These are phyloP conservation scores for Ophonus ardosiacus DNA, from an alignment of 2,888 invertebrate genomes.

Conservation along the genomic window DNA sequence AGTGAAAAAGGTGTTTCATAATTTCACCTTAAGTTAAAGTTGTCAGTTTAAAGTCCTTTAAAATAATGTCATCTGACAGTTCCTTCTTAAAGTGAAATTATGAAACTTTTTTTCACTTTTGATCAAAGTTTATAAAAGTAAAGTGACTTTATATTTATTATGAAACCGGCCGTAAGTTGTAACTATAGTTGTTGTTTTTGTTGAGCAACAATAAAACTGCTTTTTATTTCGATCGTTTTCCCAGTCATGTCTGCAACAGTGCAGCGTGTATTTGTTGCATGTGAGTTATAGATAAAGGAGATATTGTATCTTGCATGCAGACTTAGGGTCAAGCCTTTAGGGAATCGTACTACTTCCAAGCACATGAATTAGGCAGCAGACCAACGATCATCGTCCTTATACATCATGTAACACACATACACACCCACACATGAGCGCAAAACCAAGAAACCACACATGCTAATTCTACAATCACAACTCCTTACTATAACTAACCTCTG, in stretches of 20 bases:
- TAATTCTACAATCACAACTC: neutral
- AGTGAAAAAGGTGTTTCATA: no score
- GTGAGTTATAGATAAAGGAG: neutral
- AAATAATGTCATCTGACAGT: no score
- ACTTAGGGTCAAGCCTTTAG: neutral
- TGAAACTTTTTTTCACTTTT: no score
- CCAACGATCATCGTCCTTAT: constrained; percentile 25
- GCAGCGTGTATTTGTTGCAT: neutral
- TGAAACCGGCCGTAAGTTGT: no score
- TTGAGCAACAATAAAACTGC: no score
- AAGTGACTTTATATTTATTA: no score
- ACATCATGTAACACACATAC: constrained; percentile 1
- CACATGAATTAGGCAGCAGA: constrained; percentile 15
- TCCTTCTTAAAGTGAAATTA: no score
- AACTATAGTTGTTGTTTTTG: no score
- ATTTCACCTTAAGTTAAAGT: no score
- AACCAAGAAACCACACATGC: neutral
- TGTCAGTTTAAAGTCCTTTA: no score
- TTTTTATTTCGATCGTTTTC: no score
- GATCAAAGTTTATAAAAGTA: no score
- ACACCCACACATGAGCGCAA: neutral
- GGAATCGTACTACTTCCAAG: neutral
- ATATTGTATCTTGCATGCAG: neutral
- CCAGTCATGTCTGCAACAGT: neutral
- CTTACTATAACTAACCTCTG: neutral